A percentile compares a stretch with the other conserved stretches of the same genome.
These are phyloP conservation scores for Emydocephalus ijimae DNA, from an alignment of 2,113 vertebrate species.

Conservation along the genomic window DNA sequence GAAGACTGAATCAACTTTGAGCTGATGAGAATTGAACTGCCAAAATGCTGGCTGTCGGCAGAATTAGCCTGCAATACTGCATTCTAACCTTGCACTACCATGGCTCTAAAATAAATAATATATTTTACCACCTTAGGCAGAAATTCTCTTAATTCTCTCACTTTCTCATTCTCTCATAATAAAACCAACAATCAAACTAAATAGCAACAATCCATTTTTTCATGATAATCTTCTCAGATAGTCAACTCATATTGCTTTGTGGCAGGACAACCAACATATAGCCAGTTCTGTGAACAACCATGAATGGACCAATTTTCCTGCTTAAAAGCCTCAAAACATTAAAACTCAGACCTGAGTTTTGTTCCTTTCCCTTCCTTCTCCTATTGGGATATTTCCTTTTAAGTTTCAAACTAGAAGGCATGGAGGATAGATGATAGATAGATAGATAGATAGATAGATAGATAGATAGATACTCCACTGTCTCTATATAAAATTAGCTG, in stretches of 20 bases:
- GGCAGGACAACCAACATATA: neutral
- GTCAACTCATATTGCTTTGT: neutral
- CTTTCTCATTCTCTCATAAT: neutral
- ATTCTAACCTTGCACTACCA: neutral
- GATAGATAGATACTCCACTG: neutral
- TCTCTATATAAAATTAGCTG: neutral
- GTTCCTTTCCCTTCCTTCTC: neutral
- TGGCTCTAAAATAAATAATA: neutral
- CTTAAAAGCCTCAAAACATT: neutral
- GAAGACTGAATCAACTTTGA: neutral
- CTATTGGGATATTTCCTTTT: neutral
- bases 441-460: too few species aligned
- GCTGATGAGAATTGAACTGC: neutral
- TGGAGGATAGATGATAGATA: neutral
- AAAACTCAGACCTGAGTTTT: neutral
- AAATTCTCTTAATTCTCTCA: neutral
- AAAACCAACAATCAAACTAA: neutral
- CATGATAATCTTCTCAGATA: neutral
- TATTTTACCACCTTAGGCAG: neutral
- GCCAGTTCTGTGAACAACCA: neutral
- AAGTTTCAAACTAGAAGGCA: neutral
- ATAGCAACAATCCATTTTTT: neutral
- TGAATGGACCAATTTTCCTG: neutral
- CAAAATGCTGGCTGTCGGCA: neutral
- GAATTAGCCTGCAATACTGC: neutral